Percentiles rank a stretch among this genome's conserved stretches.
Evolutionary conservation across 64 coral and sea anemone genomes (phyloP).

Genomic region (Stichodactyla mertensii): DNA sequence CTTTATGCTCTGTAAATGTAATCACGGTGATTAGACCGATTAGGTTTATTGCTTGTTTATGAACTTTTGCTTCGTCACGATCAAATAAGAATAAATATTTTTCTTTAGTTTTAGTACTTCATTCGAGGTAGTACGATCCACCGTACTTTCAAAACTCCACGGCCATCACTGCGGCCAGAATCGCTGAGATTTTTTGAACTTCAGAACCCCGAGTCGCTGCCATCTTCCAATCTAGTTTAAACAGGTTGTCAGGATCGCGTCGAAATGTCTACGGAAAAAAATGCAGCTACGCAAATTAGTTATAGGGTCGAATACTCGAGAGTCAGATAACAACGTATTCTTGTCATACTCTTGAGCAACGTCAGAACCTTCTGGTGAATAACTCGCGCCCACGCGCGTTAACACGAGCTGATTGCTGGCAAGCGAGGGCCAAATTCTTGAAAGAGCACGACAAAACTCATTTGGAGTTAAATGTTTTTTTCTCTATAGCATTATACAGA

Average conservation of each 20-base stretch:
- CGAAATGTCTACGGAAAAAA: slow-evolving; percentile 57
- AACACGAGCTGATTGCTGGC: not conserved
- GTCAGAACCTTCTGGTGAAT: not conserved
- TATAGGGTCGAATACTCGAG: slow-evolving; percentile 61
- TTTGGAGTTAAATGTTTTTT: slow-evolving; percentile 48
- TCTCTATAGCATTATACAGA: slow-evolving; percentile 68
- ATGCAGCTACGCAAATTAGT: slow-evolving; percentile 67
- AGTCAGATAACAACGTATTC: slow-evolving; percentile 76
- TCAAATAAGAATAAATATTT: slow-evolving; percentile 87
- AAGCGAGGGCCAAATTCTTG: slow-evolving; percentile 1
- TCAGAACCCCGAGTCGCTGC: not conserved
- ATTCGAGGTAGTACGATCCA: not conserved
- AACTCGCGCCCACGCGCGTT: not conserved
- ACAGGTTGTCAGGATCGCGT: slow-evolving; percentile 93
- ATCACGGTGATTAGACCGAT: slow-evolving; percentile 89
- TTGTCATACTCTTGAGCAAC: slow-evolving; percentile 57
- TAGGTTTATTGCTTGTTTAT: slow-evolving; percentile 98
- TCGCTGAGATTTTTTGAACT: not conserved
- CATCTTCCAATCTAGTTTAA: slow-evolving; percentile 84
- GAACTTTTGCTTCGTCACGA: slow-evolving; percentile 71
- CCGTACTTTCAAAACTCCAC: not conserved
- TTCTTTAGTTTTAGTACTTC: slow-evolving; percentile 28
- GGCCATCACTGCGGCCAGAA: not conserved
- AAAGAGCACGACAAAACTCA: slow-evolving; percentile 44
- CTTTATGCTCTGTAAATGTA: slow-evolving; percentile 65